Evolutionary conservation across 2,113 vertebrate species (phyloP), one percentile per base, ranked within the genome.

Genomic region (Cyphomyrus plagiostoma): DNA sequence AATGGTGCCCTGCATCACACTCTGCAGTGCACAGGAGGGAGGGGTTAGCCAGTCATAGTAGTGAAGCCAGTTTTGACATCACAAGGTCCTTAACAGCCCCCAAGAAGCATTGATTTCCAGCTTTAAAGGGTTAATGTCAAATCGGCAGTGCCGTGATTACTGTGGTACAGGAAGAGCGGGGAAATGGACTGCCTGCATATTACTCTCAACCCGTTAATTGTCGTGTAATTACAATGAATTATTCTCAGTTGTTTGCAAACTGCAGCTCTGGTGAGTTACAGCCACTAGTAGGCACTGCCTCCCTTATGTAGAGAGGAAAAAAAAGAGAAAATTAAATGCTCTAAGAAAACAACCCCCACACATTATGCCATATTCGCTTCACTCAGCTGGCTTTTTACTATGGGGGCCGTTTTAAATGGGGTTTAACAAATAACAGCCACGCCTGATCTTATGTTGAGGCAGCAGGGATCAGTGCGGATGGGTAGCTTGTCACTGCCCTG

Each of bases 1-100:
- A 48, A 99, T 97, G 0, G 98, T 99, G 80, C 98, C 98, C 93
- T 99, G 98, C 97, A 99, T 99, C 90, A 98, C 97, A 0, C 97
- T 98, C 98, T 99, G 93, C n/a, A 4, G 30, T 11, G 3, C 2
- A 9, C 15, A 30, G 30, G 49, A 6, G 13, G 49, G 35, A 77
- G 15, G 6, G 26, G 4, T 35, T 8, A 83, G 35, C 30, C 35
- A n/a, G n/a, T 26, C 1, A 0, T 52, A 15, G 15, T 19, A 46
- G 35, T 42, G 13, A 82, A 82, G 77, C 30, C 77, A 35, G 35
- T 80, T 39, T 39, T n/a, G n/a, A 8, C 21, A 62, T 62, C 56
- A 62, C 21, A 9, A 86, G 5, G 13, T 86, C 53, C 26, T 21
- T 49, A 77, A 39, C 42, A 49, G 10, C 2, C 19, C 39, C 15